Evolutionary conservation across 1,140 invertebrate species (phyloP).

Genomic region (Solen grandis): DNA sequence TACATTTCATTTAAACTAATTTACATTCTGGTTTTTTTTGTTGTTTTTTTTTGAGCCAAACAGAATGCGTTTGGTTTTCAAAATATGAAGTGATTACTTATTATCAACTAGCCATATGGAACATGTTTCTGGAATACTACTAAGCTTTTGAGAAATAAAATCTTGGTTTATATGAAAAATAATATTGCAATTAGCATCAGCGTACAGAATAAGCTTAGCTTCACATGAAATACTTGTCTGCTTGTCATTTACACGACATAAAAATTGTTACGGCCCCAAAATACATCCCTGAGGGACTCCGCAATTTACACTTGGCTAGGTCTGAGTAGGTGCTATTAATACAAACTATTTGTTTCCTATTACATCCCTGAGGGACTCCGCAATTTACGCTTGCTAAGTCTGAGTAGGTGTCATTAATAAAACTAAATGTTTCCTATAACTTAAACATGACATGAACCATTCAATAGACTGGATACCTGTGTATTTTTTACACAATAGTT

Average conservation of each 20-base stretch:
- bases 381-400: not conserved
- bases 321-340: not conserved
- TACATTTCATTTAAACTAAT: not conserved
- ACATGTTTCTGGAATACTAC: not conserved
- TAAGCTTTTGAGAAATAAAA: not conserved
- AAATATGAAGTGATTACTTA: not conserved
- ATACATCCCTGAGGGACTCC: not conserved
- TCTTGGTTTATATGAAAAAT: not conserved
- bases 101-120: not conserved
- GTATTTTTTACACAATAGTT: not conserved
- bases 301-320: not conserved
- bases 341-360: not conserved
- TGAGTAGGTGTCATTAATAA: not conserved
- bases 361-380: not conserved
- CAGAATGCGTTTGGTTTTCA: not conserved
- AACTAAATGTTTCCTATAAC: not conserved
- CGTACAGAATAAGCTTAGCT: not conserved
- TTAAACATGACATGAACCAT: not conserved
- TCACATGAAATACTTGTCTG: not conserved
- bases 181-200: not conserved
- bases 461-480: not conserved
- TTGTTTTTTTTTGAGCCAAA: not conserved
- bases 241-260: not conserved
- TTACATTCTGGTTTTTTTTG: not conserved
- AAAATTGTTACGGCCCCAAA: not conserved